phyloP scores from a whole-genome alignment of 2,888 invertebrate genomes.

The Drosophila demipolita region DNA sequence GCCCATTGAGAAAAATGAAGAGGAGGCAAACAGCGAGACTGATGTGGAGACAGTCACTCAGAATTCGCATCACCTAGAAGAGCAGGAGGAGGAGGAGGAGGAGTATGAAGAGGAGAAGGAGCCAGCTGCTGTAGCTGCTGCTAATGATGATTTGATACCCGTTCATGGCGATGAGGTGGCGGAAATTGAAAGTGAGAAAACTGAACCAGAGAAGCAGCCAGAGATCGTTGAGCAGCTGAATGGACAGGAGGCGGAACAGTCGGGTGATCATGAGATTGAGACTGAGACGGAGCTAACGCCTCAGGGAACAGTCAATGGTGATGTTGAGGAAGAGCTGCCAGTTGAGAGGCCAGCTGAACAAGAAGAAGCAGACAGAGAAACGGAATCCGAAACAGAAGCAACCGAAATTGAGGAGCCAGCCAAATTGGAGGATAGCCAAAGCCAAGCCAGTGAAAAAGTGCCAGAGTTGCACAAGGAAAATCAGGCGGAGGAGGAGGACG shows the following conservation, averaged over 20 bases:
- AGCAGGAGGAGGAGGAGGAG: constrained; percentile 49
- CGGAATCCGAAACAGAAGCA: constrained; percentile 39
- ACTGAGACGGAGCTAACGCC: constrained; percentile 5
- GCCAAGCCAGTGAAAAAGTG: constrained; percentile 29
- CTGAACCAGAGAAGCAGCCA: constrained; percentile 33
- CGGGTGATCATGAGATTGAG: constrained; percentile 58
- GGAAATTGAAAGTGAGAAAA: constrained; percentile 75
- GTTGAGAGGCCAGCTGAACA: constrained; percentile 24
- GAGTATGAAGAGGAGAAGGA: neutral
- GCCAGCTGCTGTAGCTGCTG: constrained; percentile 16
- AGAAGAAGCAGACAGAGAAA: constrained; percentile 6
- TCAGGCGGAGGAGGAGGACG: constrained; percentile 28
- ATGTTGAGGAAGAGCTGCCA: constrained; percentile 32
- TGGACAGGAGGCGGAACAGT: constrained; percentile 55
- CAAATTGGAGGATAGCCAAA: constrained; percentile 51
- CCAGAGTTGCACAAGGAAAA: constrained; percentile 15
- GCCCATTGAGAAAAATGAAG: constrained; percentile 42
- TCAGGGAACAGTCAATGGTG: constrained; percentile 26
- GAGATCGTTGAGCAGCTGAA: constrained; percentile 19
- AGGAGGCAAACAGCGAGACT: constrained; percentile 52
- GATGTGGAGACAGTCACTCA: constrained; percentile 59
- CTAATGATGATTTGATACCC: constrained; percentile 71
- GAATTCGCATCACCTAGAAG: constrained; percentile 46
- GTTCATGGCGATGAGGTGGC: constrained; percentile 54
- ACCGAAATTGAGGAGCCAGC: constrained; percentile 41